phyloP scores from a whole-genome alignment of 2,113 vertebrate genomes.

The Orycteropus afer region DNA sequence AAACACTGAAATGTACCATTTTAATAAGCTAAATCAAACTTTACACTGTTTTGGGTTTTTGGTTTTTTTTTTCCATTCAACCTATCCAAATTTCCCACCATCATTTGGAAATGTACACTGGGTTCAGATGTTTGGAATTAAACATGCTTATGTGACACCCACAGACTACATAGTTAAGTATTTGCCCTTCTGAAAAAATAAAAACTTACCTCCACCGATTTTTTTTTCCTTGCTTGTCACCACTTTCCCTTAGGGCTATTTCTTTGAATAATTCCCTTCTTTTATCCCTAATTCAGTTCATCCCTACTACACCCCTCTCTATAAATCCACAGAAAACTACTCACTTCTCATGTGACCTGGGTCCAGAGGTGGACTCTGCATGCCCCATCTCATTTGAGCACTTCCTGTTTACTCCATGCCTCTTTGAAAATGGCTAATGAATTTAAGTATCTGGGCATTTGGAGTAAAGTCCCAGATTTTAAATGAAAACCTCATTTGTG shows the following conservation, averaged over 20 bases:
- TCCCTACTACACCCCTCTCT: background rate
- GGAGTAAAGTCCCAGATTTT: slow-evolving; percentile 65
- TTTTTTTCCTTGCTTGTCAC: slow-evolving; percentile 29
- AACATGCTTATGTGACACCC: slow-evolving; percentile 41
- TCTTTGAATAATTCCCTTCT: slow-evolving; percentile 59
- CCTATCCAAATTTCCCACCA: slow-evolving; percentile 43
- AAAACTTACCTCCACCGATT: background rate
- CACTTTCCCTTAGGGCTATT: slow-evolving; percentile 56
- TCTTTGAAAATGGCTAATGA: slow-evolving; percentile 74
- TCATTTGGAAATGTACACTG: slow-evolving; percentile 36
- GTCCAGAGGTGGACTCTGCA: slow-evolving; percentile 62
- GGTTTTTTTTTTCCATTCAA: slow-evolving; percentile 50
- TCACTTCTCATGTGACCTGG: slow-evolving; percentile 59
- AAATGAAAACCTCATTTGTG: slow-evolving; percentile 62
- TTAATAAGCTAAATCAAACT: slow-evolving; percentile 33
- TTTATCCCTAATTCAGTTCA: slow-evolving; percentile 63
- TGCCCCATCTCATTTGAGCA: slow-evolving; percentile 55
- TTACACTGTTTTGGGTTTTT: slow-evolving; percentile 43
- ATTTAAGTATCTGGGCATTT: slow-evolving; percentile 62
- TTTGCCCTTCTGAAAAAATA: slow-evolving; percentile 26
- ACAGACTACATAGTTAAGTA: slow-evolving; percentile 23
- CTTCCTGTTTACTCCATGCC: slow-evolving; percentile 65
- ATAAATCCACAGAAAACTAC: slow-evolving; percentile 48
- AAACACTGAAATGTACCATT: slow-evolving; percentile 19
- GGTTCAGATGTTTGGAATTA: slow-evolving; percentile 71